These are phyloP conservation scores for Oostethus manadensis DNA, from an alignment of 2,113 vertebrate genomes.

Conservation along the genomic window DNA sequence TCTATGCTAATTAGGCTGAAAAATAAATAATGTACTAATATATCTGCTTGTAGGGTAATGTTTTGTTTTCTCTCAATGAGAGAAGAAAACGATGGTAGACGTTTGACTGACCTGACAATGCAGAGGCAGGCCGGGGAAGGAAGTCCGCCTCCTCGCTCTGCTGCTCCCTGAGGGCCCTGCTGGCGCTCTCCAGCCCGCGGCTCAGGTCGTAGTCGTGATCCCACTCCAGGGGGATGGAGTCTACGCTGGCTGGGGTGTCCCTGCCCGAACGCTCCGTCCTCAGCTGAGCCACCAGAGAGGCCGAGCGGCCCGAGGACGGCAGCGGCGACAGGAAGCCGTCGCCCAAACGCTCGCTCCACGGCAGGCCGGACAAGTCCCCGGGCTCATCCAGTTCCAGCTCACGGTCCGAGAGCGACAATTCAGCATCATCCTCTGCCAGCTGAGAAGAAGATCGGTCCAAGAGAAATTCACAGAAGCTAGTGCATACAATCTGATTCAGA, in stretches of 20 bases:
- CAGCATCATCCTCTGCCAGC: constrained; percentile 88
- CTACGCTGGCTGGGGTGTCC: constrained; percentile 92
- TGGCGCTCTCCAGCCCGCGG: constrained; percentile 84
- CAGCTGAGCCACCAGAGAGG: constrained; percentile 81
- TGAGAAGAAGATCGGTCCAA: constrained; percentile 61
- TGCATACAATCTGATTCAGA: background rate
- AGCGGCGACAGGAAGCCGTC: constrained; percentile 83
- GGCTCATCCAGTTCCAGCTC: constrained; percentile 89
- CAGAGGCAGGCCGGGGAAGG: constrained; percentile 73
- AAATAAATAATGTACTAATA: too few relatives aligned
- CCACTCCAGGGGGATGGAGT: constrained; percentile 98
- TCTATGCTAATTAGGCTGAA: too few relatives aligned
- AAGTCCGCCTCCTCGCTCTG: constrained; percentile 76
- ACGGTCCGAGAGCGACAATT: constrained; percentile 82
- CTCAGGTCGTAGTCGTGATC: constrained; percentile 98
- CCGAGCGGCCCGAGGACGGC: constrained; percentile 86
- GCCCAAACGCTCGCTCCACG: constrained; percentile 81
- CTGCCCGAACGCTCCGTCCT: constrained; percentile 85
- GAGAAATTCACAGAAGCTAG: background rate
- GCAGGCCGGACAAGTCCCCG: constrained; percentile 80
- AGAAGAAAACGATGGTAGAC: too few relatives aligned
- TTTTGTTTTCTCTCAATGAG: too few relatives aligned
- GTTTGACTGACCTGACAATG: constrained; percentile 76
- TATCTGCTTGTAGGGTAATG: background rate
- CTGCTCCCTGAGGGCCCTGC: constrained; percentile 76